These are phyloP conservation scores for Casuarius casuarius DNA, from an alignment of 2,113 vertebrate species.

Conservation along the genomic window DNA sequence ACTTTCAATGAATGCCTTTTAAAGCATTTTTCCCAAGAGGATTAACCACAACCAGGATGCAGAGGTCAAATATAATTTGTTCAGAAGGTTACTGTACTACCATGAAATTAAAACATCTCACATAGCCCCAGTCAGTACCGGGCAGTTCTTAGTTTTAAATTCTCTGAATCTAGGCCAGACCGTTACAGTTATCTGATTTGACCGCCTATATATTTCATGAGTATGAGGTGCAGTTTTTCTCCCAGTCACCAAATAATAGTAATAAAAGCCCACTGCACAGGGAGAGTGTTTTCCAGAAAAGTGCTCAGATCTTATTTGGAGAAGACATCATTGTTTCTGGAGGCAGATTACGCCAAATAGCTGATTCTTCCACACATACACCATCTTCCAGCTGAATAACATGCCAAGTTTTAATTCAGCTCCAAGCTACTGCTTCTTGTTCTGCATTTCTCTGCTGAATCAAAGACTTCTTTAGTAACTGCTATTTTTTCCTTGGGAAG, in stretches of 20 bases:
- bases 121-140: background rate
- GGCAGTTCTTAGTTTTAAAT: background rate
- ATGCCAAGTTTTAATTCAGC: conserved; percentile 22
- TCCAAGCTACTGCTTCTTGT: conserved; percentile 19
- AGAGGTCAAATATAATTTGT: background rate
- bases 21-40: background rate
- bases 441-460: conserved; percentile 30
- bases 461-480: conserved; percentile 19
- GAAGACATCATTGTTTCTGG: conserved; percentile 7
- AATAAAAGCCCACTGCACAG: background rate
- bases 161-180: background rate
- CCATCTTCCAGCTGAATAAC: background rate
- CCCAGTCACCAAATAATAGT: background rate
- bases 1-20: background rate
- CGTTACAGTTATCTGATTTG: background rate
- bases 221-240: background rate
- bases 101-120: background rate
- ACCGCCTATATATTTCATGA: background rate
- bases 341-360: conserved; percentile 5
- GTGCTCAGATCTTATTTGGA: background rate
- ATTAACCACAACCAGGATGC: background rate
- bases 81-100: background rate
- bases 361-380: background rate
- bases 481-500: conserved; percentile 1
- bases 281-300: background rate